phyloP scores from a whole-genome alignment of 2,797 vertebrate genomes.

The Rhynchonycteris naso region DNA sequence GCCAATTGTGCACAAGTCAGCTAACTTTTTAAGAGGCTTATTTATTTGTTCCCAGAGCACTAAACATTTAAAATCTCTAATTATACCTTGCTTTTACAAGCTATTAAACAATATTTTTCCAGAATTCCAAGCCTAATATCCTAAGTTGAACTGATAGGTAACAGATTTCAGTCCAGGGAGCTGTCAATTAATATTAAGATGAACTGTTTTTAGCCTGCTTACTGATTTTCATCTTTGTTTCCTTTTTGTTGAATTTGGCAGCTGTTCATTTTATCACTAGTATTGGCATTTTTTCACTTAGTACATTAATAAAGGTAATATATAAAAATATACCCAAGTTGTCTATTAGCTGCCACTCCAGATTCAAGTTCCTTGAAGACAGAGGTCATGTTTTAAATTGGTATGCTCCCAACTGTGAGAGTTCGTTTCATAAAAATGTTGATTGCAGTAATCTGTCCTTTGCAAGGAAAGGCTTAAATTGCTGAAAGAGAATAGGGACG shows the following conservation, averaged over 20 bases:
- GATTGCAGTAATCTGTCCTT: background rate
- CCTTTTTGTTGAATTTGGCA: background rate
- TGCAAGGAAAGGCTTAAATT: background rate
- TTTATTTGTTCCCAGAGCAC: background rate
- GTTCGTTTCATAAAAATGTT: background rate
- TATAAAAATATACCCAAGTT: background rate
- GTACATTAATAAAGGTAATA: background rate
- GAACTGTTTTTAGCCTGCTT: background rate
- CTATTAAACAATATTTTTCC: background rate
- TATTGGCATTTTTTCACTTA: background rate
- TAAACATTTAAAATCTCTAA: background rate
- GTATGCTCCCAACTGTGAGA: background rate
- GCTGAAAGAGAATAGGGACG: background rate
- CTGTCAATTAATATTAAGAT: background rate
- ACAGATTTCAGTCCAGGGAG: background rate
- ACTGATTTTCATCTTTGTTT: background rate
- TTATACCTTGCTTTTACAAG: background rate
- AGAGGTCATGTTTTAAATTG: background rate
- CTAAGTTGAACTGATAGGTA: background rate
- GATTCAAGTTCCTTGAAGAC: background rate
- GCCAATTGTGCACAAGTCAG: background rate
- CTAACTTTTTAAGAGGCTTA: background rate
- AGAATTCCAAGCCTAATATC: background rate
- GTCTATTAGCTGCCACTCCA: background rate
- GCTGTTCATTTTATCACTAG: background rate